Conservation (phyloP, 2,888 invertebrate genomes). For the Iselma pallidipennis region DNA sequence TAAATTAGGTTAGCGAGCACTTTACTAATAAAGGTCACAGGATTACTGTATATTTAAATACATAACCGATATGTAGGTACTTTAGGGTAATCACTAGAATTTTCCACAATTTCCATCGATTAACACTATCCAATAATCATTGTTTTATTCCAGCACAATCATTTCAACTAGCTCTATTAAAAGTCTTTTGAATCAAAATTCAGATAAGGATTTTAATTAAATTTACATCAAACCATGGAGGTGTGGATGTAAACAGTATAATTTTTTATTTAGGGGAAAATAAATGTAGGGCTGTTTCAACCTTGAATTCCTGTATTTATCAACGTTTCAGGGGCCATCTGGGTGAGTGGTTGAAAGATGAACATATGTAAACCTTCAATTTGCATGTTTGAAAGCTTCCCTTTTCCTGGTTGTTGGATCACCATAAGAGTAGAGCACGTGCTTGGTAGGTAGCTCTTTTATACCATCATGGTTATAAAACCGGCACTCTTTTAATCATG, state of each 20-base stretch:
- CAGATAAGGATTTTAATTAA: too few species aligned
- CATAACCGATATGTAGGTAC: too few species aligned
- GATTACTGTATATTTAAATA: not conserved
- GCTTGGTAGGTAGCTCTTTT: not conserved
- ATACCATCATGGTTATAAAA: not conserved
- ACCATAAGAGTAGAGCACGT: not conserved
- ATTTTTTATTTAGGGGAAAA: too few species aligned
- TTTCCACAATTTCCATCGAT: too few species aligned
- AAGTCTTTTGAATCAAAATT: too few species aligned
- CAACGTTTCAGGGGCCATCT: not conserved
- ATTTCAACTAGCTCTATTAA: too few species aligned
- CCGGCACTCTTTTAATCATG: too few species aligned
- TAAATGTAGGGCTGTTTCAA: not conserved
- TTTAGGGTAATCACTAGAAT: too few species aligned
- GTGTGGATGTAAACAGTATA: too few species aligned
- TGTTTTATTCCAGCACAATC: too few species aligned
- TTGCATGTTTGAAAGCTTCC: not conserved
- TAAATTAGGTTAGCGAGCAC: constrained; percentile 33
- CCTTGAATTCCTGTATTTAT: not conserved
- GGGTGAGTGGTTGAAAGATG: not conserved
- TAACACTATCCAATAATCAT: too few species aligned
- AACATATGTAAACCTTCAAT: not conserved
- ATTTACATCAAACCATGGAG: too few species aligned
- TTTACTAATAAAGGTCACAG: constrained; percentile 33
- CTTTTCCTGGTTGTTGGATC: not conserved